Evolutionary conservation across 1,140 invertebrate species (phyloP).

Genomic region (Leptinotarsa undecemlineata): DNA sequence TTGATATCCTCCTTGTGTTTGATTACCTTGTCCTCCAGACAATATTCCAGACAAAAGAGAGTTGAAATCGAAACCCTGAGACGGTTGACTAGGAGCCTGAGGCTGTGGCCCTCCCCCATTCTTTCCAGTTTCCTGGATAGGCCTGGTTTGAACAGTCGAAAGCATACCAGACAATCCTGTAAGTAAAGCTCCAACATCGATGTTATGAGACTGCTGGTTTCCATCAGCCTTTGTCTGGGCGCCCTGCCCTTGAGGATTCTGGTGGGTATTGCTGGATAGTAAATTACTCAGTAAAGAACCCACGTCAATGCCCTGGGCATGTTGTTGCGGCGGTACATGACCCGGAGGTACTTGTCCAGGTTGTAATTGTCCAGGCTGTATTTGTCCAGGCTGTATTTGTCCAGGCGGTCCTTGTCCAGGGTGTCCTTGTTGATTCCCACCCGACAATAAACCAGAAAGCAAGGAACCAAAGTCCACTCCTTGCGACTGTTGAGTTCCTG

Average conservation of each 20-base stretch:
- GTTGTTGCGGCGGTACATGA: background rate
- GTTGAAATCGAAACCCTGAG: constrained; percentile 2
- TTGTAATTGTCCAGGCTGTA: constrained; percentile 14
- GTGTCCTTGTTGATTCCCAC: constrained; percentile 29
- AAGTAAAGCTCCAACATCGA: constrained; percentile 8
- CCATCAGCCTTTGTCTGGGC: background rate
- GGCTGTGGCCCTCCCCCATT: background rate
- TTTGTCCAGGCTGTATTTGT: constrained; percentile 15
- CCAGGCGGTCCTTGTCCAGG: background rate
- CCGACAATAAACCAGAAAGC: constrained; percentile 30
- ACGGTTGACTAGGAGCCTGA: constrained; percentile 11
- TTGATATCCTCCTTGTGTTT: background rate
- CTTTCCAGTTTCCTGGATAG: constrained; percentile 32
- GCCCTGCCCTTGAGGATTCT: background rate
- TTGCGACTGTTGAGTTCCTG: constrained; percentile 18
- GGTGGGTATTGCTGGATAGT: constrained; percentile 16
- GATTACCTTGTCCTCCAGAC: background rate
- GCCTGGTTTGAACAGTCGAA: constrained; percentile 26
- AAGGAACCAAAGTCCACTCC: constrained; percentile 21
- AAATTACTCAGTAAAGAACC: constrained; percentile 31
- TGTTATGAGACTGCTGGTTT: background rate
- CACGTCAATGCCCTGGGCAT: constrained; percentile 21
- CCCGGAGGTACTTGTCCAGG: background rate
- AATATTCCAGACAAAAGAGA: constrained; percentile 13
- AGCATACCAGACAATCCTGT: constrained; percentile 2